Evolutionary conservation across 2,113 vertebrate species (phyloP).

Genomic region (Periophthalmus modestus): DNA sequence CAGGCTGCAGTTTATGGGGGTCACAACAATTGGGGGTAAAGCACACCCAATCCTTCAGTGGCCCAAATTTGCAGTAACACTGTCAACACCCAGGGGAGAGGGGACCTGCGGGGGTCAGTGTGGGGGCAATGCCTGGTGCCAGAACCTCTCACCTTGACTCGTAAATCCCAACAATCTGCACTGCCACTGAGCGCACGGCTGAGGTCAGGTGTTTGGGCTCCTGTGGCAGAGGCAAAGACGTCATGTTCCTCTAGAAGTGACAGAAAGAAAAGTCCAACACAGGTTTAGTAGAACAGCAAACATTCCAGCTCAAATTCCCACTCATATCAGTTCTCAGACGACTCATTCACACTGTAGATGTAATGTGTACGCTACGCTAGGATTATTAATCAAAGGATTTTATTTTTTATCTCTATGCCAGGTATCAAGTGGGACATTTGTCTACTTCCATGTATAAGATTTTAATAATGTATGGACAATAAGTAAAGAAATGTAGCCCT

Average conservation of each 20-base stretch:
- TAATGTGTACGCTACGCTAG: no score
- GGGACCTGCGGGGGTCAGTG: conserved; percentile 59
- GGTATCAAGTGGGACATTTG: neutral
- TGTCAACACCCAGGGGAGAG: conserved; percentile 76
- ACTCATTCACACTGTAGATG: no score
- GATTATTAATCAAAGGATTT: no score
- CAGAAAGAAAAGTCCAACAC: conserved; percentile 8
- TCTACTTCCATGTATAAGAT: neutral
- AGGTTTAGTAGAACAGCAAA: neutral
- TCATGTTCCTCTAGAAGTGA: conserved; percentile 15
- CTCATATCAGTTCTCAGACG: no score
- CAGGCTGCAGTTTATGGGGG: conserved; percentile 72
- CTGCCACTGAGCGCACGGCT: conserved; percentile 52
- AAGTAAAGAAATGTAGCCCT: no score
- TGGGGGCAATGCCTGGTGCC: conserved; percentile 62
- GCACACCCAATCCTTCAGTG: conserved; percentile 70
- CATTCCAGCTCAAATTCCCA: no score
- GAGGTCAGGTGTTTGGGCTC: conserved; percentile 68
- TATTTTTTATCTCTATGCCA: neutral
- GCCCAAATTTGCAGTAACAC: conserved; percentile 64
- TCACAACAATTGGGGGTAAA: conserved; percentile 70
- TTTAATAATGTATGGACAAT: no score
- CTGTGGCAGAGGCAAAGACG: conserved; percentile 45
- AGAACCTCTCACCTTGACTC: conserved; percentile 67
- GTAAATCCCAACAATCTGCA: conserved; percentile 71